phyloP scores from a whole-genome alignment of 2,888 invertebrate species.

The Torymus texanus region DNA sequence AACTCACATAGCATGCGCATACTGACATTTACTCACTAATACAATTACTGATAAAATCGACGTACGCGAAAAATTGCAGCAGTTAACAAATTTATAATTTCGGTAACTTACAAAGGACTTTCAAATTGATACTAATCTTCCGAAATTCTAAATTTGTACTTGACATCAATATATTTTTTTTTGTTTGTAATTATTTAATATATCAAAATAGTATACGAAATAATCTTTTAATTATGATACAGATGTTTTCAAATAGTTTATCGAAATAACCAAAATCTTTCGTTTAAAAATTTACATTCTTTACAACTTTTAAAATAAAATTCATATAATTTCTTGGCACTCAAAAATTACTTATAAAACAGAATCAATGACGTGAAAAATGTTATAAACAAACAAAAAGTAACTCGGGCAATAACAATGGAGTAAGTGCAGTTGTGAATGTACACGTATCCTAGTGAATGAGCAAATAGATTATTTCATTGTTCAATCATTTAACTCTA shows the following conservation, averaged over 20 bases:
- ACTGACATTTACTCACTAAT: slow-evolving; percentile 52
- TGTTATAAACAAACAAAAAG: slow-evolving; percentile 27
- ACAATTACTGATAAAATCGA: slow-evolving; percentile 48
- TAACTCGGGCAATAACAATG: slow-evolving; percentile 31
- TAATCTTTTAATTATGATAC: too few species aligned
- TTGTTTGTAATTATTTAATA: too few species aligned
- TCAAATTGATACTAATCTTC: too few species aligned
- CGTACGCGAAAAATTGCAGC: slow-evolving; percentile 49
- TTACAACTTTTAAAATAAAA: too few species aligned
- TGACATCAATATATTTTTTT: too few species aligned
- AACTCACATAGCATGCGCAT: slow-evolving; percentile 52
- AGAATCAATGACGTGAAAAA: neutral
- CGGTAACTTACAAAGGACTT: neutral
- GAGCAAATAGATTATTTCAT: slow-evolving; percentile 45
- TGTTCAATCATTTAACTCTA: slow-evolving; percentile 42
- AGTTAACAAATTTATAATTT: slow-evolving; percentile 43
- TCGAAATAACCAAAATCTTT: too few species aligned
- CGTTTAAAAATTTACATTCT: too few species aligned
- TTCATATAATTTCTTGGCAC: too few species aligned
- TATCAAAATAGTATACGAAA: too few species aligned
- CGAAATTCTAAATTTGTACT: too few species aligned
- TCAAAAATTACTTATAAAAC: neutral
- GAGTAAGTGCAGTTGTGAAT: slow-evolving; percentile 36
- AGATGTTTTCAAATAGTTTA: too few species aligned
- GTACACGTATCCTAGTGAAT: slow-evolving; percentile 36